Base-by-base conservation (phyloP, 2,797 vertebrate genomes). In the Mormyrops attenuatus region DNA sequence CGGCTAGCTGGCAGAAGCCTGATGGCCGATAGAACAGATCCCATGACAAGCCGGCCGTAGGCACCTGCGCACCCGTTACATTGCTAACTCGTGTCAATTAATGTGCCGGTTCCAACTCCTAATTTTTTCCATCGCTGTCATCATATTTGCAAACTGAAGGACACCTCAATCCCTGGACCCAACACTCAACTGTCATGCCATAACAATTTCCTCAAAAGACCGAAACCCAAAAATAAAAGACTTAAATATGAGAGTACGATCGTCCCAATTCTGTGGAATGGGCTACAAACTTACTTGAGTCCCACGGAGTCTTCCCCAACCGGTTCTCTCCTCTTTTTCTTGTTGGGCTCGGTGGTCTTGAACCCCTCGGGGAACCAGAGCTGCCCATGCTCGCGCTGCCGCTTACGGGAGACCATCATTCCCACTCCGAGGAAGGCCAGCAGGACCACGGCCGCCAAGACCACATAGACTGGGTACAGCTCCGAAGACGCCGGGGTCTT, bases 361-460 rank as follows among this genome's bases (percentile, higher is more conserved):
- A 99, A 99, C 90, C 98, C 99, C 92, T 99, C 99, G 0, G 99
- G 99, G 95, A 99, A 98, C 99, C 99, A 99, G 3, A 99, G 97
- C 92, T 98, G 98, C 52, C 99, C 98, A 49, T 99, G 98, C 93
- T 99, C 98, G n/a, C 98, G 96, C 88, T 97, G 97, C 0, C 99
- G 97, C 94, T 98, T 98, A 8, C 97, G 97, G 73, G 97, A 98
- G 60, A 97, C 96, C 93, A 99, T 96, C 90, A 99, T 97, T 30
- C 98, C 98, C 34, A 97, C 96, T 2, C 95, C 96, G 5, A 97
- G 93, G 90, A 97, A 97, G 90, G 96, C 95, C 89, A 99, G 92
- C 90, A 99, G 91, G 69, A 96, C 93, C 5, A 98, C 89, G 0
- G 92, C 95, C 0, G 93, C 96, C 90, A 95, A 94, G 13, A 96